These are phyloP conservation scores for Drosophila mimica DNA, from an alignment of 2,888 invertebrate species.

Conservation along the genomic window DNA sequence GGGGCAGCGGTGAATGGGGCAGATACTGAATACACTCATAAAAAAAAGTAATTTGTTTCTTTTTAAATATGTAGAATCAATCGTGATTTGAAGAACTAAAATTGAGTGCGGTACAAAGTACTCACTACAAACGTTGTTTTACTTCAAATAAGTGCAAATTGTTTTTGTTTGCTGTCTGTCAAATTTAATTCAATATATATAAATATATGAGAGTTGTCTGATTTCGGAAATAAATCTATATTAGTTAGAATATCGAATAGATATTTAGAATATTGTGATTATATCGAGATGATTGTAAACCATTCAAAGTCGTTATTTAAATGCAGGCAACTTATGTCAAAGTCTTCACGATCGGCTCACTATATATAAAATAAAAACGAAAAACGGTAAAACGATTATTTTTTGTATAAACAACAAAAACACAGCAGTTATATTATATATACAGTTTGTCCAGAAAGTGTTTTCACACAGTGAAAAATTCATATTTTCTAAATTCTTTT, in stretches of 20 bases:
- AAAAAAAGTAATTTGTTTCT: not conserved
- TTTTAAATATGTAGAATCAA: too few species aligned
- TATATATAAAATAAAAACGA: not conserved
- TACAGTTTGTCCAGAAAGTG: too few species aligned
- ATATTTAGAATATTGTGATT: not conserved
- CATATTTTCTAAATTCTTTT: too few species aligned
- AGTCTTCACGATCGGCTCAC: not conserved
- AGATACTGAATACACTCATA: constrained; percentile 5
- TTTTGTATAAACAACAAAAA: not conserved
- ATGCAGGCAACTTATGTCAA: not conserved
- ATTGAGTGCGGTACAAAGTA: not conserved
- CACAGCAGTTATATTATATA: too few species aligned
- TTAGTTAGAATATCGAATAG: not conserved
- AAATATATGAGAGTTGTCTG: too few species aligned
- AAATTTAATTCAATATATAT: not conserved
- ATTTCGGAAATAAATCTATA: not conserved
- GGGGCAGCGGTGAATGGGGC: not conserved
- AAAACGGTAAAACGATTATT: not conserved
- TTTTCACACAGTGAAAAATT: too few species aligned
- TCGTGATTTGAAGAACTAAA: not conserved
- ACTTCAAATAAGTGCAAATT: not conserved
- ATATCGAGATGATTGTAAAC: not conserved
- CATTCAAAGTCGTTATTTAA: too few species aligned
- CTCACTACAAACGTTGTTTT: not conserved
- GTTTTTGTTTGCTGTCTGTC: not conserved